A percentile compares a stretch with the other conserved stretches of the same genome.
Evolutionary conservation across 1,140 invertebrate species (phyloP).

Genomic region (Luehdorfia chinensis): DNA sequence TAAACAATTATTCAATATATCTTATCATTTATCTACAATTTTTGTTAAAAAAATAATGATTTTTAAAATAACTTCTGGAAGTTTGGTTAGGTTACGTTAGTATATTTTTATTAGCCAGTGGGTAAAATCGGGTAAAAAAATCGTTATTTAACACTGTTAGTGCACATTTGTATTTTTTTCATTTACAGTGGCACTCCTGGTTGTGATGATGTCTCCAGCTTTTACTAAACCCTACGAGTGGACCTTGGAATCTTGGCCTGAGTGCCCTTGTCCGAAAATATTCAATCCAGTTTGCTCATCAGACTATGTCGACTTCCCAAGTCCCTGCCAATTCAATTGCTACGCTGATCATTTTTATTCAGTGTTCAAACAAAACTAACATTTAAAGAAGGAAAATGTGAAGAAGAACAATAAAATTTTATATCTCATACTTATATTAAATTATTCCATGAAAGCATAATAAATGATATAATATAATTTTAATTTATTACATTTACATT

Average conservation of each 20-base stretch:
- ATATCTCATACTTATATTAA: too few relatives aligned
- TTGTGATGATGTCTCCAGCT: slow-evolving; percentile 5
- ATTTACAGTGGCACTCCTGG: slow-evolving; percentile 1
- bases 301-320: not conserved
- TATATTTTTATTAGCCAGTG: not conserved
- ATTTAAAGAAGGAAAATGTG: not conserved
- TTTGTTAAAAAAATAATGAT: too few relatives aligned
- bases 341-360: not conserved
- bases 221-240: not conserved
- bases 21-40: too few relatives aligned
- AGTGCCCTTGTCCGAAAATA: slow-evolving; percentile 5
- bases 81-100: not conserved
- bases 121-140: not conserved
- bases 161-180: not conserved
- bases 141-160: not conserved
- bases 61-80: not conserved
- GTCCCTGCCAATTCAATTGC: slow-evolving; percentile 6
- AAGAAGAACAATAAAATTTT: not conserved
- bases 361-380: not conserved
- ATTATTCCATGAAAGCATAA: too few relatives aligned
- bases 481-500: not conserved
- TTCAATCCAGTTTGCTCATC: not conserved
- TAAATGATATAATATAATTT: not conserved
- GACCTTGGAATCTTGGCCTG: not conserved
- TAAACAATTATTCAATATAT: too few relatives aligned